phyloP scores from a whole-genome alignment of 2,113 vertebrate genomes.

The Ictalurus furcatus region DNA sequence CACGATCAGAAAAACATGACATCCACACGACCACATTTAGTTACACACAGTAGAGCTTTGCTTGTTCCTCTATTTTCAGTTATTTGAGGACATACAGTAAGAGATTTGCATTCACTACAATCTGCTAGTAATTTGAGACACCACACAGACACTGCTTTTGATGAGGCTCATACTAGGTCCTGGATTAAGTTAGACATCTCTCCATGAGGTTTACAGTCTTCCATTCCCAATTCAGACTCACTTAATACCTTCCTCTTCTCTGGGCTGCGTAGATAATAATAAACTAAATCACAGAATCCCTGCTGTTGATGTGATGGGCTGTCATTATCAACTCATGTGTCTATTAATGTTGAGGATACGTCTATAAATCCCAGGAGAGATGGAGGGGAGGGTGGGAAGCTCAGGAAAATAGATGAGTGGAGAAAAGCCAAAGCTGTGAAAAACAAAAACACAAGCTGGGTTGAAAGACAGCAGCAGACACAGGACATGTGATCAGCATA shows the following conservation, averaged over 20 bases:
- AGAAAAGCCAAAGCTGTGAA: constrained; percentile 55
- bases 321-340: constrained; percentile 52
- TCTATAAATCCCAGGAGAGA: not conserved
- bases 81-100: constrained; percentile 60
- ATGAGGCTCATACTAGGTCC: constrained; percentile 56
- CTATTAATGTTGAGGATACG: constrained; percentile 27
- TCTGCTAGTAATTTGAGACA: constrained; percentile 63
- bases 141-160: constrained; percentile 60
- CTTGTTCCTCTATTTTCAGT: constrained; percentile 52
- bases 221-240: constrained; percentile 3
- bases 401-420: constrained; percentile 53
- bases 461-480: constrained; percentile 56
- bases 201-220: constrained; percentile 46
- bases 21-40: constrained; percentile 1
- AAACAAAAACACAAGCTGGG: constrained; percentile 58
- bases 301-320: constrained; percentile 55
- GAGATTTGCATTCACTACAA: constrained; percentile 61
- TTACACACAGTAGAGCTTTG: constrained; percentile 10
- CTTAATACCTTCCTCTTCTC: constrained; percentile 32
- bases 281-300: constrained; percentile 53
- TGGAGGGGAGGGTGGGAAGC: constrained; percentile 2
- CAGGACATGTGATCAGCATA: constrained; percentile 71
- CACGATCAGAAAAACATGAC: not conserved
- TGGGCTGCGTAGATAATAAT: constrained; percentile 45
- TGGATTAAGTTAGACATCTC: constrained; percentile 44